Evolutionary conservation across 2,888 invertebrate species (phyloP).

Genomic region (Dolomedes plantarius): DNA sequence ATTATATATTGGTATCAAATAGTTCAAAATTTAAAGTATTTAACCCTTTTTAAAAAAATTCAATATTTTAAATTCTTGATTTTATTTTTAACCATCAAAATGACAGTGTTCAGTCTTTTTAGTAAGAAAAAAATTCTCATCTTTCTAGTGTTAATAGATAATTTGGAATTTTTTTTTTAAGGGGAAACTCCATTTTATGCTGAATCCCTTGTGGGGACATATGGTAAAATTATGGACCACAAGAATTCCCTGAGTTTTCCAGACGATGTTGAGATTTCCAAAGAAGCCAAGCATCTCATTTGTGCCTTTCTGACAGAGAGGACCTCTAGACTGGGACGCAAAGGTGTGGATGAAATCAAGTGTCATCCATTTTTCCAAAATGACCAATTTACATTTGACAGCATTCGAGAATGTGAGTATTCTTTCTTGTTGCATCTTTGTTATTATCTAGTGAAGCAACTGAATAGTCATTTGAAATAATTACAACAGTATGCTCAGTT

Average conservation of each 20-base stretch:
- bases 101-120: too few relatives aligned
- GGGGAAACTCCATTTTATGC: slow-evolving; percentile 98
- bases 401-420: slow-evolving; percentile 87
- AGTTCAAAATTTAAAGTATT: too few relatives aligned
- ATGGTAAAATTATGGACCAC: slow-evolving; percentile 99
- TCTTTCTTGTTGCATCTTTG: not conserved
- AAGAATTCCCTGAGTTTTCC: slow-evolving; percentile 96
- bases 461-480: not conserved
- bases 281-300: slow-evolving; percentile 84
- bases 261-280: slow-evolving; percentile 91
- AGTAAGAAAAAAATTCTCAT: too few relatives aligned
- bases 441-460: not conserved
- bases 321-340: slow-evolving; percentile 86
- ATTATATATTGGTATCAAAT: too few relatives aligned
- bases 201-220: slow-evolving; percentile 97
- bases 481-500: not conserved
- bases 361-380: slow-evolving; percentile 95
- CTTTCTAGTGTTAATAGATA: too few relatives aligned
- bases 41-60: too few relatives aligned
- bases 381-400: slow-evolving; percentile 98
- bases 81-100: too few relatives aligned
- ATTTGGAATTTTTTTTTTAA: too few relatives aligned
- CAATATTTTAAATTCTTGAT: too few relatives aligned
- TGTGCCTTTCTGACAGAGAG: slow-evolving; percentile 95
- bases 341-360: slow-evolving; percentile 96